Conservation (phyloP, 2,113 vertebrate genomes). For the Neolamprologus caudopunctatus region DNA sequence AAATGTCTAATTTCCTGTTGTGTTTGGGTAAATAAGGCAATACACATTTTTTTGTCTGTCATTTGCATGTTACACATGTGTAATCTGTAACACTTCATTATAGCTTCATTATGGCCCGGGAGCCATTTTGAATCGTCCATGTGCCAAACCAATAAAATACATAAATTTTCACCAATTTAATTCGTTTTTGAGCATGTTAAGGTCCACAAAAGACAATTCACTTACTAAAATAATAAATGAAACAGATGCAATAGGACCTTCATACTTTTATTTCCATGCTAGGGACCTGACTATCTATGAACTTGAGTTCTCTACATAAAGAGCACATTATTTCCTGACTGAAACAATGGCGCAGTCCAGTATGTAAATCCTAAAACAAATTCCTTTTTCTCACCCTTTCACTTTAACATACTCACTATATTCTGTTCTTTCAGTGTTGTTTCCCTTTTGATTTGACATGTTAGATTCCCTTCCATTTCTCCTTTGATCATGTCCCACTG, state of each 20-base stretch:
- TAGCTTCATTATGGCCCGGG: neutral
- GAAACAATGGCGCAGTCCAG: neutral
- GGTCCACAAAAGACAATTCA: neutral
- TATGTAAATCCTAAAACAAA: neutral
- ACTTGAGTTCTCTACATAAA: neutral
- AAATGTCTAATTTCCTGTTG: neutral
- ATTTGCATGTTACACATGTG: neutral
- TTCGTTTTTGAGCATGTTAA: neutral
- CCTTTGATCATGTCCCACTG: neutral
- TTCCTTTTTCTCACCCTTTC: neutral
- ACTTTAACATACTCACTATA: neutral
- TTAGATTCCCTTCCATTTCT: neutral
- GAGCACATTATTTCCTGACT: neutral
- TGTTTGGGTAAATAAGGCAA: neutral
- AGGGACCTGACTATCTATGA: neutral
- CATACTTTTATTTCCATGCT: neutral
- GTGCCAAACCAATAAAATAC: neutral
- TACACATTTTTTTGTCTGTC: neutral
- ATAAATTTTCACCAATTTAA: neutral
- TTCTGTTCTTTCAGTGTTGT: neutral
- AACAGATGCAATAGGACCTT: neutral
- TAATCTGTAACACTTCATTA: neutral
- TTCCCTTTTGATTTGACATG: neutral
- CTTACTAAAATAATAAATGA: neutral
- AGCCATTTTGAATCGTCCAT: neutral